phyloP scores from a whole-genome alignment of 2,113 vertebrate species.

The Brachionichthys hirsutus region DNA sequence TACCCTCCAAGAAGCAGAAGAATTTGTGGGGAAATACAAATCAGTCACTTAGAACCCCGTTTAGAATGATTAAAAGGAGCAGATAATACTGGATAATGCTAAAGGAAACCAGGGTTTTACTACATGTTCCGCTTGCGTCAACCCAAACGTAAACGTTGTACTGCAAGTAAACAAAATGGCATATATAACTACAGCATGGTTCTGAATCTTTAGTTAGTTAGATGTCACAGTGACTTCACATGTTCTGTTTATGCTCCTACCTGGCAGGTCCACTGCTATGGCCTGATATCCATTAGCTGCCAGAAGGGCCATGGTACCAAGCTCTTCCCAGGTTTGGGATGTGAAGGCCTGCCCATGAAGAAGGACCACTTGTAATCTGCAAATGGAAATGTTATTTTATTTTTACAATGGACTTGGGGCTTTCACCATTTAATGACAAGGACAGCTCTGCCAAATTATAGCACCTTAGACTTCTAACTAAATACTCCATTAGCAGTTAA shows the following conservation, averaged over 20 bases:
- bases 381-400: constrained; percentile 2
- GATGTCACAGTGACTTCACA: too few relatives aligned
- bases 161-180: not conserved
- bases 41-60: not conserved
- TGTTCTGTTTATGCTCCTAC: constrained; percentile 65
- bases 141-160: not conserved
- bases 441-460: not conserved
- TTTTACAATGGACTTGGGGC: not conserved
- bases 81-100: not conserved
- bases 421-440: not conserved
- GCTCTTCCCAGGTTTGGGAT: constrained; percentile 90
- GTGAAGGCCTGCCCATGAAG: constrained; percentile 93
- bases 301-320: constrained; percentile 88
- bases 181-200: not conserved
- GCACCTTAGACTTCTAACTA: too few relatives aligned
- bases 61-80: too few relatives aligned
- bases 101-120: not conserved
- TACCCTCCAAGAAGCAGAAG: constrained; percentile 78
- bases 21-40: not conserved
- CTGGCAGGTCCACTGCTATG: constrained; percentile 91
- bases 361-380: constrained; percentile 86
- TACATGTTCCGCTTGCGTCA: not conserved
- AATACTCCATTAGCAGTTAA: too few relatives aligned
- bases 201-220: too few relatives aligned
- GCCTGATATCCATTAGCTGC: constrained; percentile 85